These are phyloP conservation scores for Phenganax marumi DNA, from an alignment of 92 coral and sea anemone species.

Conservation along the genomic window DNA sequence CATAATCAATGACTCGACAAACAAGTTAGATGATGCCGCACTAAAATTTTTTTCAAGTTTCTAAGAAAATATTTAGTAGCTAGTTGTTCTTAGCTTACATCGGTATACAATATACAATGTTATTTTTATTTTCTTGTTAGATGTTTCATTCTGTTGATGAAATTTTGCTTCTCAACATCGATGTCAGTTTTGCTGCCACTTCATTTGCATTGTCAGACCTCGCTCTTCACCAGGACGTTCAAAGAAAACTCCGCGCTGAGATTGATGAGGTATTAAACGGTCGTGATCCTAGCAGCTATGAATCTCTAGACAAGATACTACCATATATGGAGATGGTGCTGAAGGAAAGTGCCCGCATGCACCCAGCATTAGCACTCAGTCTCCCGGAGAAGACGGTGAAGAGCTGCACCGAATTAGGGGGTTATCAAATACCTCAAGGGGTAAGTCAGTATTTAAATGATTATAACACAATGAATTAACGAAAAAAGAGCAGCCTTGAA, in stretches of 20 bases:
- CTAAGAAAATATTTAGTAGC: no score
- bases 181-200: slow-evolving; percentile 85
- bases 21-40: no score
- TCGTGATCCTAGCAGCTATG: slow-evolving; percentile 58
- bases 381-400: slow-evolving; percentile 85
- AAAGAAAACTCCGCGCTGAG: slow-evolving; percentile 66
- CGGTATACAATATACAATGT: background rate
- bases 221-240: slow-evolving; percentile 61
- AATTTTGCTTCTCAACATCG: slow-evolving; percentile 75
- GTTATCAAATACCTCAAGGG: slow-evolving; percentile 83
- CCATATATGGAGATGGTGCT: slow-evolving; percentile 86
- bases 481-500: no score
- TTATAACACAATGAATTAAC: no score
- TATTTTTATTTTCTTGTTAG: slow-evolving; percentile 35
- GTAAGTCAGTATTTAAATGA: slow-evolving; percentile 43
- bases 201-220: slow-evolving; percentile 81
- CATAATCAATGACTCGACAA: no score
- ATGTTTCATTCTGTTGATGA: slow-evolving; percentile 79
- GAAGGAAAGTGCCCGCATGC: slow-evolving; percentile 90
- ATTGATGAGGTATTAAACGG: slow-evolving; percentile 71
- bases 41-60: no score
- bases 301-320: slow-evolving; percentile 67
- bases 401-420: slow-evolving; percentile 71
- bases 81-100: background rate
- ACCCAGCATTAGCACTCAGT: slow-evolving; percentile 82